These are phyloP conservation scores for Polyergus mexicanus DNA, from an alignment of 1,140 invertebrate genomes.

Conservation along the genomic window DNA sequence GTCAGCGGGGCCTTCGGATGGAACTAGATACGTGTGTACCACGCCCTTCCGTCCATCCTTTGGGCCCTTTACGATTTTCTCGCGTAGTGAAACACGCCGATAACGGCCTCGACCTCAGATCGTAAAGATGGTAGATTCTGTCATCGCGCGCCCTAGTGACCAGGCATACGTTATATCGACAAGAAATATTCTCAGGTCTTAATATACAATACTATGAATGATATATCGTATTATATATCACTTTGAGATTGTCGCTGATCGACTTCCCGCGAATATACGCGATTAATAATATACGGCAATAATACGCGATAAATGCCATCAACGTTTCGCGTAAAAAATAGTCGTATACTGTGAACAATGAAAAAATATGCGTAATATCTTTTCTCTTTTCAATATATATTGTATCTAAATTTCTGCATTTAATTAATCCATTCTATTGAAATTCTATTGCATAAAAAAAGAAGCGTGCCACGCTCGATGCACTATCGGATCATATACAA, in stretches of 20 bases:
- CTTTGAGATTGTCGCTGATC: neutral
- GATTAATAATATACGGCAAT: neutral
- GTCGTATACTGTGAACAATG: neutral
- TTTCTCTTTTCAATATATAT: no score
- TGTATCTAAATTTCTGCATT: neutral
- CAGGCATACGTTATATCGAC: slow-evolving; percentile 23
- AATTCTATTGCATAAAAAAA: neutral
- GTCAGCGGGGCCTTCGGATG: slow-evolving; percentile 69
- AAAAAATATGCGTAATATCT: no score
- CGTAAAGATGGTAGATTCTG: slow-evolving; percentile 73
- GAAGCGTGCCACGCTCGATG: neutral
- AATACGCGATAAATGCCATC: neutral
- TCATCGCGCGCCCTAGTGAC: slow-evolving; percentile 58
- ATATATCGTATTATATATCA: neutral
- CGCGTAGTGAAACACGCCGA: slow-evolving; percentile 64
- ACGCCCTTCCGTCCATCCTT: slow-evolving; percentile 68
- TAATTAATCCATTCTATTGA: neutral
- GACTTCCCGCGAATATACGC: neutral
- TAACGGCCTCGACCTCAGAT: slow-evolving; percentile 71
- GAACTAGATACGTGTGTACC: slow-evolving; percentile 57
- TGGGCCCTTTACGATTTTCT: slow-evolving; percentile 74
- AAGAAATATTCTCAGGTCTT: slow-evolving; percentile 7
- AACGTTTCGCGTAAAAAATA: neutral
- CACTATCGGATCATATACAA: neutral
- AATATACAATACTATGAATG: neutral